Base-by-base conservation (phyloP, 2,888 invertebrate genomes). In the Bedellia somnulentella region DNA sequence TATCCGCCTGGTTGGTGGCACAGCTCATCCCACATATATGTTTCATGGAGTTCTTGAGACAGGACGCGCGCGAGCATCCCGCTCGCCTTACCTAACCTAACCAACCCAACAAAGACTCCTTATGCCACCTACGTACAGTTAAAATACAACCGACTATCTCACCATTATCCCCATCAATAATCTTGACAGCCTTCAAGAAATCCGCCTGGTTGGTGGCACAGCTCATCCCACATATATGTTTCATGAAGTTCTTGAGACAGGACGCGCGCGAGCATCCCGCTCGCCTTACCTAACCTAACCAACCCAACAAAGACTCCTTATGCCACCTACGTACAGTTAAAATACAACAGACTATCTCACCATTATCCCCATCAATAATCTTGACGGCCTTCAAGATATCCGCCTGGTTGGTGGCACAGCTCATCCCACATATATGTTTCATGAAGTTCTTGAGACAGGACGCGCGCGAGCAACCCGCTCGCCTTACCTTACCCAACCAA, bases 21-120 rank as follows among this genome's bases (percentile, higher is more conserved):
- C 97, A 97, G 0, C 93, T 89, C 58, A 93, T 80, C 33, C 83
- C 84, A 56, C 97, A 97, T 43, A 93, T 81, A 44, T 92, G 86
- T 38, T 83, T 78, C 22, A 85, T 73, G 53, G 96, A 86, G 73
- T 96, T 96, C 40, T 81, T 78, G 62, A 87, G 79, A 57, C 97
- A 98, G 1, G 90, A n/a, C n/a, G n/a, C n/a, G n/a, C n/a, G n/a
- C n/a, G n/a, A n/a, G n/a, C n/a, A n/a, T n/a, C n/a, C n/a, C n/a
- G n/a, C n/a, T n/a, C n/a, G n/a, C n/a, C n/a, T n/a, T n/a, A n/a
- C n/a, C n/a, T n/a, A n/a, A n/a, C n/a, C n/a, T n/a, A n/a, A n/a
- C n/a, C n/a, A n/a, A n/a, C n/a, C n/a, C n/a, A n/a, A n/a, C n/a
- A n/a, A n/a, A n/a, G n/a, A n/a, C n/a, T n/a, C n/a, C n/a, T n/a